A percentile compares a stretch with the other conserved stretches of the same genome.
phyloP scores from a whole-genome alignment of 2,113 vertebrate species.

The Trematocara unimaculatum region DNA sequence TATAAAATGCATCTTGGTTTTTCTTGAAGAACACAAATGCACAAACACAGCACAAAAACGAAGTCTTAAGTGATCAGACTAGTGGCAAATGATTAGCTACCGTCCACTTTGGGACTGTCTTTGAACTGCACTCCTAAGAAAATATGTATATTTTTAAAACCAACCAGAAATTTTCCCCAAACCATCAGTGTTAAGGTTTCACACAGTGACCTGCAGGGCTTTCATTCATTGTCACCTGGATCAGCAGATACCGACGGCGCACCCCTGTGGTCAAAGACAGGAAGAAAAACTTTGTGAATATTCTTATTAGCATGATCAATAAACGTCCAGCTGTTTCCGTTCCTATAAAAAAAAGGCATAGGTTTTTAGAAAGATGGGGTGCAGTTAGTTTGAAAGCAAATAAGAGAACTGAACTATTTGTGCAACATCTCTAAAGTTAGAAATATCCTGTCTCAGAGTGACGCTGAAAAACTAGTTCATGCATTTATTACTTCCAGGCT shows the following conservation, averaged over 20 bases:
- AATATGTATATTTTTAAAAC: not conserved
- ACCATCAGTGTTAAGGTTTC: not conserved
- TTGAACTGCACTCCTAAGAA: not conserved
- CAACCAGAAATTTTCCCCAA: not conserved
- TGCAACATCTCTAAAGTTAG: not conserved
- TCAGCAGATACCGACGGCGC: conserved; percentile 28
- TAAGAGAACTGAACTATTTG: not conserved
- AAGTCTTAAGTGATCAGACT: not conserved
- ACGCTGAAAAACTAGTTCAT: not conserved
- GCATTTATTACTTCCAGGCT: not conserved
- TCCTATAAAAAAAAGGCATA: not conserved
- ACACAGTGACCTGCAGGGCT: not conserved
- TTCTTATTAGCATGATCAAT: not conserved
- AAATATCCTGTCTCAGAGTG: not conserved
- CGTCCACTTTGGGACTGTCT: not conserved
- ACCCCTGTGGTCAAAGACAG: conserved; percentile 45
- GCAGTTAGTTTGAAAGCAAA: not conserved
- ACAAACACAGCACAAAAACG: not conserved
- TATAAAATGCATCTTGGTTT: not conserved
- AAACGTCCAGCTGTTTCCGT: not conserved
- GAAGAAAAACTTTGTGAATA: not conserved
- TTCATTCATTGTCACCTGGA: conserved; percentile 11
- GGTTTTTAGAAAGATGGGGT: not conserved
- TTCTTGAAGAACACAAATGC: not conserved
- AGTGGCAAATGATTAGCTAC: not conserved